These are phyloP conservation scores for Acyrthosiphon pisum DNA, from an alignment of 1,140 invertebrate species.

Conservation along the genomic window DNA sequence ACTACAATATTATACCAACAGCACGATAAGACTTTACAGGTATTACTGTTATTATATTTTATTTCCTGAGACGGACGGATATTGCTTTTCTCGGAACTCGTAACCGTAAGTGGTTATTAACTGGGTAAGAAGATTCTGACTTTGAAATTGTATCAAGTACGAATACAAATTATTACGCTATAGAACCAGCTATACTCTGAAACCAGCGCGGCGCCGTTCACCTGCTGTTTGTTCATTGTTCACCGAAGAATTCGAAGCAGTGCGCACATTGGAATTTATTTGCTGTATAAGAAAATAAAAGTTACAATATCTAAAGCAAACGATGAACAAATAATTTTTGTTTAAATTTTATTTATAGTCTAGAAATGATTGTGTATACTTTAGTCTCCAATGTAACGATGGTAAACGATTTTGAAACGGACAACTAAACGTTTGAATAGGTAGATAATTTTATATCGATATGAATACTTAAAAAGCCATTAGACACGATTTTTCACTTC, in stretches of 20 bases:
- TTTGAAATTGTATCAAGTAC: not conserved
- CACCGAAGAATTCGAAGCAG: not conserved
- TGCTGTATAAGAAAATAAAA: not conserved
- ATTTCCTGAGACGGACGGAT: not conserved
- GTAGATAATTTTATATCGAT: not conserved
- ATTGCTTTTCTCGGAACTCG: not conserved
- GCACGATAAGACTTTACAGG: not conserved
- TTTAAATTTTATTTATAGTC: too few relatives aligned
- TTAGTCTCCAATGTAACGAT: not conserved
- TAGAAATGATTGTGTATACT: not conserved
- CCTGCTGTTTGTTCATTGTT: not conserved
- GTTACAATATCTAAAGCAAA: not conserved
- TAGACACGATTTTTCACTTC: not conserved
- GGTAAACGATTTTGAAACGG: not conserved
- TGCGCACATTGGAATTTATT: not conserved
- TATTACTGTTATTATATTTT: not conserved
- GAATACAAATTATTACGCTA: not conserved
- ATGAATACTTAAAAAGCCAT: not conserved
- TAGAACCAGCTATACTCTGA: not conserved
- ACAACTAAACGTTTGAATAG: not conserved
- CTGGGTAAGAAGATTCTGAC: not conserved
- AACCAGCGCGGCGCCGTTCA: not conserved
- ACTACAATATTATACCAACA: not conserved
- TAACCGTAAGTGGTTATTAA: constrained; percentile 15
- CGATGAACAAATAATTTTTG: not conserved